phyloP scores from a whole-genome alignment of 2,888 invertebrate genomes.

The Mactromeris polynyma region DNA sequence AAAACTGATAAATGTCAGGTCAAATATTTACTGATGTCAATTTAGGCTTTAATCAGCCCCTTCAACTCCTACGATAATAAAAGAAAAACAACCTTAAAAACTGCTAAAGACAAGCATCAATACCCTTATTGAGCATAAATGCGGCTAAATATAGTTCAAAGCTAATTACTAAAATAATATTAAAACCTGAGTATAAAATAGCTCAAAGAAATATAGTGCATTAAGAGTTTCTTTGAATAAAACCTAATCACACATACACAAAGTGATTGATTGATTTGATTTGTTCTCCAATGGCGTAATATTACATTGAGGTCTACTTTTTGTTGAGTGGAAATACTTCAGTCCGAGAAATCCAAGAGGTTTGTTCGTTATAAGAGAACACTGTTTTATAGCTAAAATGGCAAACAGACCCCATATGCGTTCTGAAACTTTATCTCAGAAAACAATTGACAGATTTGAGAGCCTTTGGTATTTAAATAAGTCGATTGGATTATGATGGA shows the following conservation, averaged over 20 bases:
- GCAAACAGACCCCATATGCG: constrained; percentile 11
- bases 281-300: background rate
- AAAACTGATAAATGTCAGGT: too few species aligned
- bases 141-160: background rate
- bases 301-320: background rate
- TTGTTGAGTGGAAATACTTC: constrained; percentile 9
- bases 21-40: too few species aligned
- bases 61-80: too few species aligned
- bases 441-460: background rate
- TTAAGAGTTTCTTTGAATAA: background rate
- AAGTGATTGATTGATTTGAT: constrained; percentile 14
- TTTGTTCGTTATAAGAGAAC: constrained; percentile 9
- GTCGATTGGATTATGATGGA: background rate
- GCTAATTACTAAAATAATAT: background rate
- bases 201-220: background rate
- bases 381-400: background rate
- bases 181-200: background rate
- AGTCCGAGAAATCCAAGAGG: background rate
- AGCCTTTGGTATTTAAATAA: constrained; percentile 5
- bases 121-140: too few species aligned
- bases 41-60: too few species aligned
- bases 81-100: too few species aligned
- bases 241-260: background rate
- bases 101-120: too few species aligned
- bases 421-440: background rate